Percentiles rank a stretch among this genome's conserved stretches.
These are phyloP conservation scores for Apistogramma diplotaenia DNA, from an alignment of 2,113 vertebrate species.

Conservation along the genomic window DNA sequence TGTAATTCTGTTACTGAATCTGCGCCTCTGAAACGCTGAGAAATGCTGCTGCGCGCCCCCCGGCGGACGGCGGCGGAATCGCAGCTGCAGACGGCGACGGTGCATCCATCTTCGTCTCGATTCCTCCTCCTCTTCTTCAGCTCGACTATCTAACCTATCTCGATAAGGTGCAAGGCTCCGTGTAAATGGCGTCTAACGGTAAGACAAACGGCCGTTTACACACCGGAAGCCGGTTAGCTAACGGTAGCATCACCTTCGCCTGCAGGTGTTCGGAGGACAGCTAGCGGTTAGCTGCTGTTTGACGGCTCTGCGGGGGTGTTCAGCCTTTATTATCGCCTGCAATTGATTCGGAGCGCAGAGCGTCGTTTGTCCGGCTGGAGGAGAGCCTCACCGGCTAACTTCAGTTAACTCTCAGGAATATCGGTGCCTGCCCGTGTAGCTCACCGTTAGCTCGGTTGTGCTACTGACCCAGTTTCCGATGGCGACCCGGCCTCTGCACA, in stretches of 20 bases:
- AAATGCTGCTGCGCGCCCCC: background rate
- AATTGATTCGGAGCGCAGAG: background rate
- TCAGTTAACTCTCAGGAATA: background rate
- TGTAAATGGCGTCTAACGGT: slow-evolving; percentile 68
- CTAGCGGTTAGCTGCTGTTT: background rate
- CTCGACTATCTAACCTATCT: too few species aligned
- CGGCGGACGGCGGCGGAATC: background rate
- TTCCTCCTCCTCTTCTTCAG: background rate
- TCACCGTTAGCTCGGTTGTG: background rate
- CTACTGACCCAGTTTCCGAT: slow-evolving; percentile 17
- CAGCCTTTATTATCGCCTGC: background rate
- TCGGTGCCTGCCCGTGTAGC: background rate
- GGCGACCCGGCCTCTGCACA: background rate
- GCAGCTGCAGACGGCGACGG: background rate
- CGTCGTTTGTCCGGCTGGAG: background rate
- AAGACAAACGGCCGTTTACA: background rate
- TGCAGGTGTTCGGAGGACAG: background rate
- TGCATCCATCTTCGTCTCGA: background rate
- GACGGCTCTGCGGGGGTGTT: background rate
- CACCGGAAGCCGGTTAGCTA: background rate
- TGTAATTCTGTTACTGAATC: too few species aligned
- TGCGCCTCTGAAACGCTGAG: too few species aligned
- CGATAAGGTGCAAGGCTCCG: background rate
- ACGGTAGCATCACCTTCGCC: background rate
- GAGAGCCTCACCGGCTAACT: background rate